Conservation (phyloP, 1,140 invertebrate species). For the Pachyrhynchus sulphureomaculatus region DNA sequence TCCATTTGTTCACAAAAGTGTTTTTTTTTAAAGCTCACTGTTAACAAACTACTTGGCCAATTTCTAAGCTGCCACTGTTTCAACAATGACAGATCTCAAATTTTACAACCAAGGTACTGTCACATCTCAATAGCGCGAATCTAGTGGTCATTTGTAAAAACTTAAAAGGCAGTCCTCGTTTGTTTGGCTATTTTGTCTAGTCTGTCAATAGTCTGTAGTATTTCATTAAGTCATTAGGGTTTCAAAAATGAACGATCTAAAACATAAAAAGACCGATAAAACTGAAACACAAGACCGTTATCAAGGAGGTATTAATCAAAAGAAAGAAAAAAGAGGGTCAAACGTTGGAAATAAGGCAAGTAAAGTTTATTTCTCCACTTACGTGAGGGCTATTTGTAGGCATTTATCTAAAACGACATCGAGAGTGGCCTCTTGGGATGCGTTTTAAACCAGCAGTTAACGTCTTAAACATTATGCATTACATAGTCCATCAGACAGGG, state of each 20-base stretch:
- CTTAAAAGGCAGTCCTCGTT: no score
- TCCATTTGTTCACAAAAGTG: no score
- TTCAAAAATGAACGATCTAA: not conserved
- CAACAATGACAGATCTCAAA: no score
- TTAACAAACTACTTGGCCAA: no score
- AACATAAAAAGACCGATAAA: not conserved
- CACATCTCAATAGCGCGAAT: no score
- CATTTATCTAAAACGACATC: slow-evolving; percentile 41
- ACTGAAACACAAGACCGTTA: slow-evolving; percentile 10
- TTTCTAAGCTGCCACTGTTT: no score
- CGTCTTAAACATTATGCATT: slow-evolving; percentile 52
- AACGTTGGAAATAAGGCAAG: slow-evolving; percentile 26
- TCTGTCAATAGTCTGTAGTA: no score
- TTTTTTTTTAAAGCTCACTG: no score
- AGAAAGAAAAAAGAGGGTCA: slow-evolving; percentile 26
- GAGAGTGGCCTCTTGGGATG: slow-evolving; percentile 47
- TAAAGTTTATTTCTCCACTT: slow-evolving; percentile 30
- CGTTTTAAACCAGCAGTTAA: slow-evolving; percentile 51
- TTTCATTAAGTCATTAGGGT: no score
- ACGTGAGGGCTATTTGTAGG: slow-evolving; percentile 36
- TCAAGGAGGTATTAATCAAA: slow-evolving; percentile 22
- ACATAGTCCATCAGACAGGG: slow-evolving; percentile 49
- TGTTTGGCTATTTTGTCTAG: no score
- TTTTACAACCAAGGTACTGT: no score
- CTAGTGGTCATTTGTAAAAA: no score